Conservation (phyloP, 2,113 vertebrate genomes). For the Tragelaphus buxtoni region DNA sequence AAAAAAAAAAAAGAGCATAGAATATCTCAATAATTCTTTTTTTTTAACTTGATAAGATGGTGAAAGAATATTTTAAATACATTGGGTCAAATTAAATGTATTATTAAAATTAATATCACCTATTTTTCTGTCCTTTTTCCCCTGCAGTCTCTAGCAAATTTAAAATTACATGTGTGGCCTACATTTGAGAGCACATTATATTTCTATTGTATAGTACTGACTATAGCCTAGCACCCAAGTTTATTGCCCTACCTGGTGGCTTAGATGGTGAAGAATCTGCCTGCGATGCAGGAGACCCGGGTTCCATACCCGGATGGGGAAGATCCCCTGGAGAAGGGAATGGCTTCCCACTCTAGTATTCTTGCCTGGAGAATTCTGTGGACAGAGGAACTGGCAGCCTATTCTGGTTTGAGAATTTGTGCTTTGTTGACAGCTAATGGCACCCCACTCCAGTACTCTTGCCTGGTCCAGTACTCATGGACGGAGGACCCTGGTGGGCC, state of each 20-base stretch:
- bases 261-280: neutral
- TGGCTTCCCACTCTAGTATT: neutral
- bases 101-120: neutral
- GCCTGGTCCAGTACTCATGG: no score
- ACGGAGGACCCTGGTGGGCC: no score
- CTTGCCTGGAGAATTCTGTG: neutral
- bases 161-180: neutral
- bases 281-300: neutral
- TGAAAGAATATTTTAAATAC: neutral
- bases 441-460: no score
- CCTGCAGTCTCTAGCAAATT: neutral
- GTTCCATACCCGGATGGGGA: neutral
- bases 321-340: neutral
- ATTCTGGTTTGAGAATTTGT: neutral
- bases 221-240: fast-evolving
- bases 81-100: neutral
- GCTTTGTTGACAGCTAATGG: neutral
- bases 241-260: neutral
- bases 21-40: neutral
- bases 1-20: neutral
- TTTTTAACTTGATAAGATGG: neutral
- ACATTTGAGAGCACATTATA: neutral
- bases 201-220: neutral
- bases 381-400: neutral
- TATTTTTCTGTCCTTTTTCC: neutral